Percentiles rank a stretch among this genome's conserved stretches.
phyloP scores from a whole-genome alignment of 2,797 vertebrate species.

The Naso thynnoides region DNA sequence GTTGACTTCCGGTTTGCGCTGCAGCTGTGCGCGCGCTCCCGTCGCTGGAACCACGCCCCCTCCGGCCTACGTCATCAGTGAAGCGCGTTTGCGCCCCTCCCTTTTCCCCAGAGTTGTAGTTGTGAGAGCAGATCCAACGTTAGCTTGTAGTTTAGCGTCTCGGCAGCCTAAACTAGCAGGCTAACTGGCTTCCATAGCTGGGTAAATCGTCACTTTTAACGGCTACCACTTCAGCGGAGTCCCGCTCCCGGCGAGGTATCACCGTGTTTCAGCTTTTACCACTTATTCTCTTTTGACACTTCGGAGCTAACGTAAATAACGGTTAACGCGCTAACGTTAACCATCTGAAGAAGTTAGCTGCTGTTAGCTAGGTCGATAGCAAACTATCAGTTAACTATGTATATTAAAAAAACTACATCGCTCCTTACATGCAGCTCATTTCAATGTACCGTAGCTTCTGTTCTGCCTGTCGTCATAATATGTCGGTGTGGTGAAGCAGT shows the following conservation, averaged over 20 bases:
- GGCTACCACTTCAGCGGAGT: slow-evolving; percentile 28
- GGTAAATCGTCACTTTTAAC: slow-evolving; percentile 29
- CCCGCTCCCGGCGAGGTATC: slow-evolving; percentile 54
- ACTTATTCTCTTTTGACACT: not conserved
- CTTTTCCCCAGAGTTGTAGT: slow-evolving; percentile 64
- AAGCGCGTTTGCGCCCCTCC: slow-evolving; percentile 38
- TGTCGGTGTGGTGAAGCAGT: not conserved
- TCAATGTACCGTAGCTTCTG: not conserved
- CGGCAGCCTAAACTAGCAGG: slow-evolving; percentile 57
- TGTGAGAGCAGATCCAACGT: slow-evolving; percentile 33
- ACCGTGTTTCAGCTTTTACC: not conserved
- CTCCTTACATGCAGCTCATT: not conserved
- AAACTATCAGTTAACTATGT: slow-evolving; percentile 42
- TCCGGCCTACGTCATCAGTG: slow-evolving; percentile 37
- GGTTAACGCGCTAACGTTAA: slow-evolving; percentile 55
- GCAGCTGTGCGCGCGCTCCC: not conserved
- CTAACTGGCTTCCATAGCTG: slow-evolving; percentile 49
- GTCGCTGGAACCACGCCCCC: too few species aligned
- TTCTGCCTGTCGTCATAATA: not conserved
- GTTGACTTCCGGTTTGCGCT: too few species aligned
- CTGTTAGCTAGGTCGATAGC: slow-evolving; percentile 61
- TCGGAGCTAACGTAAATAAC: slow-evolving; percentile 38
- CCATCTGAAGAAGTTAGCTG: slow-evolving; percentile 50
- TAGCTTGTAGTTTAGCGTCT: slow-evolving; percentile 62
- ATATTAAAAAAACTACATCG: not conserved